Evolutionary conservation across 2,113 vertebrate species (phyloP), one percentile per base, ranked within the genome.

Genomic region (Merops nubicus): DNA sequence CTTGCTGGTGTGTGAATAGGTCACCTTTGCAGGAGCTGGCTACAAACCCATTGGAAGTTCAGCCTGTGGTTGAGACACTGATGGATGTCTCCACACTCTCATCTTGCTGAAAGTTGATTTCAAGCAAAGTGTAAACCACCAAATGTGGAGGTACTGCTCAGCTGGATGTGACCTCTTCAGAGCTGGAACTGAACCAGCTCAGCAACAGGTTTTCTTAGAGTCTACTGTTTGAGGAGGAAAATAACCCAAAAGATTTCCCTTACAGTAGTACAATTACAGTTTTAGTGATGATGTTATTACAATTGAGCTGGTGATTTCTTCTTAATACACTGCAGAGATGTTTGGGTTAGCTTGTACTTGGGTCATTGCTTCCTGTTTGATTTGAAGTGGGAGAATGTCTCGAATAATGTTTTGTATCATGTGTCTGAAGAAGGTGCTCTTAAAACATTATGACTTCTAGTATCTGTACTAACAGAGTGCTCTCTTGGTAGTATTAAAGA

Each of bases 181-280:
- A 36, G 26, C 45, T 74, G 56, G 53, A 89, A 38, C 28, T 64
- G 62, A 82, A 68, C 31, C 8, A 51, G 69, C 38, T 53, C n/a
- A 70, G 17, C 36, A 36, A 11, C 0, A 18, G 31, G 8, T 69
- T 89, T 91, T 80, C 9, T 53, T 88, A 4, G 13, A 50, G 33
- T n/a, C 28, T n/a, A 14, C 23, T 84, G 33, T 31, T 62, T 29
- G 15, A 25, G 20, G 5, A 11, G 21, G 31, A 11, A 26, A 13
- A n/a, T n/a, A n/a, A n/a, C n/a, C n/a, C n/a, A n/a, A 28, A 22
- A 8, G 9, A 1, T 2, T 76, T 60, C 0, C 0, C 8, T 40
- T 88, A 5, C 23, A 45, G 40, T 51, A 28, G 15, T 88, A 13
- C 53, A 64, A 26, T 57, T 80, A 63, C 22, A 57, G 6, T 16